Base-by-base conservation (phyloP, 2,888 invertebrate species). In the Andrena bicolor region DNA sequence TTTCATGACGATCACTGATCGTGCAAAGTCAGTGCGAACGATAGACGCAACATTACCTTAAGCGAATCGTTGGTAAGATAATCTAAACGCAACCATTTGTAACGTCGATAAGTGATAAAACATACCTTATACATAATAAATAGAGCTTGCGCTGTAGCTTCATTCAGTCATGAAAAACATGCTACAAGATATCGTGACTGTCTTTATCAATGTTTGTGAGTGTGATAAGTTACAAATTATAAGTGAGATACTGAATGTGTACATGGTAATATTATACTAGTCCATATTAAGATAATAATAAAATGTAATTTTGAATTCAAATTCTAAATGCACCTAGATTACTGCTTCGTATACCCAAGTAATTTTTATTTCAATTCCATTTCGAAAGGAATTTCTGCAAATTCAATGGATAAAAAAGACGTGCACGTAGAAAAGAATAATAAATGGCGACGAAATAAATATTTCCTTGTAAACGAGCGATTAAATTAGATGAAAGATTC, bases 301-400 rank as follows among this genome's bases (percentile, higher is more conserved):
- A 93, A 93, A 92, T 93, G 93, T 93, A 93, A 93, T 93, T 93
- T 93, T 93, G 93, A 93, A 93, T 92, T 93, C 92, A 92, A 92
- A 85, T 83, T 83, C 60, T 65, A 63, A 60, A 78, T 70, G 56
- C 53, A 63, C 32, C 48, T 41, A 28, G 4, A 63, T 76, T 28
- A 10, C 30, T 76, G 56, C 7, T 56, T 79, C 23, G n/a, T 23
- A 48, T 26, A 0, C 49, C 20, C 35, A 16, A 41, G 41, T 26
- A 23, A 3, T n/a, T 41, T 56, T 10, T 35, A 16, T 32, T 7
- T 32, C 16, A 6, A 60, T 32, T 60, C 8, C 20, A 7, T 8
- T 8, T 4, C 5, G 1, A 41, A 41, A 41, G 5, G 16, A 41
- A 16, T 16, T 41, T 41, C 41, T 41, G 41, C 13, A 13, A 4